A percentile compares a stretch with the other conserved stretches of the same genome.
Conservation (phyloP, 2,113 vertebrate species). For the Pseudolaguvia tuberculata region DNA sequence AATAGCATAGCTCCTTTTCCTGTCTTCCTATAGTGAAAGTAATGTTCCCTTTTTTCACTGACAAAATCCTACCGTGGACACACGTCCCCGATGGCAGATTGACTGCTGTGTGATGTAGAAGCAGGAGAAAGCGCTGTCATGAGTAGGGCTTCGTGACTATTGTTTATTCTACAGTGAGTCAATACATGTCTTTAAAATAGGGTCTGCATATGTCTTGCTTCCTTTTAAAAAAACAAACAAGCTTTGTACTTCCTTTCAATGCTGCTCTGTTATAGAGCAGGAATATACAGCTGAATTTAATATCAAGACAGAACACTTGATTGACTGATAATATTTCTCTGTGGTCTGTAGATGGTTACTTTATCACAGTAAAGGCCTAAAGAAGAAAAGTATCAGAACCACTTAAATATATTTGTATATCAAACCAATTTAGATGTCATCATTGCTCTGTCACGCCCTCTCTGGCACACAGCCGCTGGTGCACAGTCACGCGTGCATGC, state of each 20-base stretch:
- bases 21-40: constrained; percentile 45
- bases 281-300: not conserved
- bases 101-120: not conserved
- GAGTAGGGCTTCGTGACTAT: not conserved
- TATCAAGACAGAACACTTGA: not conserved
- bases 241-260: not conserved
- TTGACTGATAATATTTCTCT: not conserved
- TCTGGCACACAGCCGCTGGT: too few relatives aligned
- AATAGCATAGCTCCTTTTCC: constrained; percentile 29
- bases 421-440: too few relatives aligned
- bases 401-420: too few relatives aligned
- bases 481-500: too few relatives aligned
- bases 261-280: too few relatives aligned
- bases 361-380: too few relatives aligned
- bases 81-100: constrained; percentile 1
- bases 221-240: not conserved
- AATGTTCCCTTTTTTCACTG: constrained; percentile 25
- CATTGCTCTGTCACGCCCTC: too few relatives aligned
- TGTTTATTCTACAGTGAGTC: not conserved
- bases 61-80: constrained; percentile 8
- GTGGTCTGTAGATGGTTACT: not conserved
- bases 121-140: not conserved
- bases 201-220: not conserved
- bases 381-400: too few relatives aligned
- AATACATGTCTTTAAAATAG: not conserved